phyloP scores from a whole-genome alignment of 2,888 invertebrate genomes.

The Slavum lentiscoides region DNA sequence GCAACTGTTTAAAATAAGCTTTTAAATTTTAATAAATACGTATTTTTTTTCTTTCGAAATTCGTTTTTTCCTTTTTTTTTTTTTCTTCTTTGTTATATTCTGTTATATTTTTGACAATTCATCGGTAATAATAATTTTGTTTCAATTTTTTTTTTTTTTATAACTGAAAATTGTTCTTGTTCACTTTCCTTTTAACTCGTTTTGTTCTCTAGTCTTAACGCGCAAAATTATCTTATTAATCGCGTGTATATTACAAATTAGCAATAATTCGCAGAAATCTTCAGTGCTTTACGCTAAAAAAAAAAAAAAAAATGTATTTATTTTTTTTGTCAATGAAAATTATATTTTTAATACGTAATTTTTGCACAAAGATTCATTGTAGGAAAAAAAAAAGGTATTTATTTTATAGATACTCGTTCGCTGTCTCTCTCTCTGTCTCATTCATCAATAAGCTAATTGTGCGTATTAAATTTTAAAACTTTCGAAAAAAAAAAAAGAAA shows the following conservation, averaged over 20 bases:
- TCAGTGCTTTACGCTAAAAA: background rate
- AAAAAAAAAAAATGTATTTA: no score
- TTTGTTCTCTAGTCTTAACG: constrained; percentile 34
- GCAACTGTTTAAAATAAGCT: background rate
- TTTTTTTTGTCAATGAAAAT: background rate
- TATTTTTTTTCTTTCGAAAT: constrained; percentile 22
- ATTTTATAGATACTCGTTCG: constrained; percentile 1
- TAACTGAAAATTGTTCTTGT: background rate
- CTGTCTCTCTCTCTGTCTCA: background rate
- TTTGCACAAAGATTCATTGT: background rate
- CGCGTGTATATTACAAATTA: background rate
- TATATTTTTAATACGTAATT: constrained; percentile 3
- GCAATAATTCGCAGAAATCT: constrained; percentile 15
- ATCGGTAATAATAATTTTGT: background rate
- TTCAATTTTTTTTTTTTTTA: background rate
- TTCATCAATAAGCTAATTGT: constrained; percentile 23
- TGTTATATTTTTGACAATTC: constrained; percentile 33
- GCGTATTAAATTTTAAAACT: background rate
- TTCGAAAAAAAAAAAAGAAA: constrained; percentile 11
- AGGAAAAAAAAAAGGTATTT: constrained; percentile 7
- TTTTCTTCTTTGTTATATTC: background rate
- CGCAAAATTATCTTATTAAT: constrained; percentile 18
- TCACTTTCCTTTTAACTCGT: background rate
- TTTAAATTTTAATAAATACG: constrained; percentile 13
- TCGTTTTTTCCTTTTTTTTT: constrained; percentile 2